Evolutionary conservation across 30 jellyfish, hydroid and myxozoan genomes (phyloP), one percentile per base, ranked within the genome.

Genomic region (Nemopilema nomurai): DNA sequence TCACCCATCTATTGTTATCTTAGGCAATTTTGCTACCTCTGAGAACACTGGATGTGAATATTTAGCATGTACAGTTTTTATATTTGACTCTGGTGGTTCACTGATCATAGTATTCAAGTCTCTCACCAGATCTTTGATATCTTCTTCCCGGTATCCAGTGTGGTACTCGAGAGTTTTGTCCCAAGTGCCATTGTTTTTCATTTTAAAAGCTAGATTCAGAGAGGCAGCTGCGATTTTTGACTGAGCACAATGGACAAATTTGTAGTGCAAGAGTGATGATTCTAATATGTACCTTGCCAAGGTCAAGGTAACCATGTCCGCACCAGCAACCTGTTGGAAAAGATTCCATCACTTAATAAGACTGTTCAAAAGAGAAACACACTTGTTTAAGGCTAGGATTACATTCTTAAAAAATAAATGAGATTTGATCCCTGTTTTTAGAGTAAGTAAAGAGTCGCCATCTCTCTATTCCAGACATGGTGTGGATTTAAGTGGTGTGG

Each of bases 191-290:
- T 62, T 85, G 1, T 69, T 83, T 80, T 89, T 93, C 97, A 93
- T 88, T 75, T 79, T 88, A 49, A 93, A 88, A 22, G 98, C 93
- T 50, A 93, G 64, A 67, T 79, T 63, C 66, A 93, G 51, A 18
- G 97, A 92, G 22, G 97, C 93, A 8, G 98, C 97, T 26, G 98
- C 96, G 25, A 93, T 89, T 76, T 83, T 76, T 20, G 98, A 93
- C 23, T 86, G 91, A n/a, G 89, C 18, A 17, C 87, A 69, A 49
- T 79, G 96, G 49, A 93, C 97, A 85, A 83, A 93, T 30, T 88
- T 93, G 51, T 93, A 85, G 25, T 93, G 96, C 18, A 81, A 67
- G 50, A 93, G 79, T 22, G 98, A 93, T 0, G 92, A 62, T 76
- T 93, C 98, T 74, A 93, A 67, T 19, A 93, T 88, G 90, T 87